These are phyloP conservation scores for Oceanites oceanicus DNA, from an alignment of 2,113 vertebrate genomes.

Conservation along the genomic window DNA sequence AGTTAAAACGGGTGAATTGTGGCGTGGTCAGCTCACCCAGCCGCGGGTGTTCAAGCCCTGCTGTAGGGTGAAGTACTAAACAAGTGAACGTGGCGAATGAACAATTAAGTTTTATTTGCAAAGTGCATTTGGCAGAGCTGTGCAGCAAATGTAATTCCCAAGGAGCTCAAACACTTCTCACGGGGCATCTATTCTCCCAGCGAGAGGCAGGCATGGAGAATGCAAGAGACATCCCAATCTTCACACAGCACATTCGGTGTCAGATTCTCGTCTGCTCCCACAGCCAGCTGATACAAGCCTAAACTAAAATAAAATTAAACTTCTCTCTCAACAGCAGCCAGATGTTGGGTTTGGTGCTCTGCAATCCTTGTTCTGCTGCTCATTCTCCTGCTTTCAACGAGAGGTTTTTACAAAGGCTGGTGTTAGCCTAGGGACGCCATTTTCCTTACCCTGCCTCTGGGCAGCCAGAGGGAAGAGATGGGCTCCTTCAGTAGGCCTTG, in stretches of 20 bases:
- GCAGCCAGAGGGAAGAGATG: not conserved
- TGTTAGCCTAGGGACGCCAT: not conserved
- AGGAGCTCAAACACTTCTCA: not conserved
- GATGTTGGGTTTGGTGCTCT: not conserved
- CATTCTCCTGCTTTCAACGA: not conserved
- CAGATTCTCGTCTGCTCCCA: not conserved
- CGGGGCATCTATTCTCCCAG: not conserved
- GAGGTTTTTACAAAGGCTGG: not conserved
- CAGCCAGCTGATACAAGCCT: not conserved
- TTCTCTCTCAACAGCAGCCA: not conserved
- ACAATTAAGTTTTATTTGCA: not conserved
- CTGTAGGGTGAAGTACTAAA: not conserved
- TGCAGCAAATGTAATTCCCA: not conserved
- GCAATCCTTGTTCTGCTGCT: not conserved
- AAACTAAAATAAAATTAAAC: not conserved
- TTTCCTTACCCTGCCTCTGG: not conserved
- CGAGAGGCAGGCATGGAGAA: not conserved
- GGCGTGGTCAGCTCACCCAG: not conserved
- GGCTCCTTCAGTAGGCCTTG: not conserved
- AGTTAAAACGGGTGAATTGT: not conserved
- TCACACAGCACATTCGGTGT: accelerated
- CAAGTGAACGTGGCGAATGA: not conserved
- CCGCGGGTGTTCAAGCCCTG: not conserved
- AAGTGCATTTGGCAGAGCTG: not conserved
- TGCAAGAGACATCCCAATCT: not conserved